A percentile compares a stretch with the other conserved stretches of the same genome.
Conservation (phyloP, 2,888 invertebrate genomes). For the Gortyna flavago region DNA sequence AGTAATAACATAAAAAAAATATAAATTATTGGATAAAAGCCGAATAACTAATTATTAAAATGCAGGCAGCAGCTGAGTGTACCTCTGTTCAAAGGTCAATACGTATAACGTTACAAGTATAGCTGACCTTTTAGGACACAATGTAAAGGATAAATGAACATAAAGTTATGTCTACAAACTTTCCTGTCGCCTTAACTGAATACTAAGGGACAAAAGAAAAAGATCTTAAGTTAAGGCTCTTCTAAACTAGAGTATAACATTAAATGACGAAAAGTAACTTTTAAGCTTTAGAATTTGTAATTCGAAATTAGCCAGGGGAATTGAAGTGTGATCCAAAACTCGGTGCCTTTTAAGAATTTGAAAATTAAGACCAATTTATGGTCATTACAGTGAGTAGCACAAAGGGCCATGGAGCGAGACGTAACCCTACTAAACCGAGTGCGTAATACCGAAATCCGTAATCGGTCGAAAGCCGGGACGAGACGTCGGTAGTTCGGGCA, state of each 20-base stretch:
- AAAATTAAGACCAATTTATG: not conserved
- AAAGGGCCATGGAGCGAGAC: too few relatives aligned
- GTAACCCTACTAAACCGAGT: too few relatives aligned
- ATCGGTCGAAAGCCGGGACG: too few relatives aligned
- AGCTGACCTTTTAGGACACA: not conserved
- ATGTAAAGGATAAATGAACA: slow-evolving; percentile 27
- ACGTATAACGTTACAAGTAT: not conserved
- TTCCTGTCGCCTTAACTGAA: slow-evolving; percentile 40
- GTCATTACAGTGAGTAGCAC: not conserved
- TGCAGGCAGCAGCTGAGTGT: not conserved
- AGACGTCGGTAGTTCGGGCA: too few relatives aligned
- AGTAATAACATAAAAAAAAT: too few relatives aligned
- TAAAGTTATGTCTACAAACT: slow-evolving; percentile 36
- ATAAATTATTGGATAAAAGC: too few relatives aligned
- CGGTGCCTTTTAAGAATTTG: not conserved
- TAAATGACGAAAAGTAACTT: not conserved
- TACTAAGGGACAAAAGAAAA: slow-evolving; percentile 44
- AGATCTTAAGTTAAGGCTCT: slow-evolving; percentile 13
- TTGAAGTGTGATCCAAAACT: not conserved
- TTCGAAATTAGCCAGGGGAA: not conserved
- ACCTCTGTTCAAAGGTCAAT: not conserved
- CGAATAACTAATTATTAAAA: not conserved
- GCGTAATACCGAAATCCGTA: too few relatives aligned
- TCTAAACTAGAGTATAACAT: slow-evolving; percentile 5
- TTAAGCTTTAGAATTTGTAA: not conserved